These are phyloP conservation scores for Ctenicera cuprea DNA, from an alignment of 2,888 invertebrate species.

Conservation along the genomic window DNA sequence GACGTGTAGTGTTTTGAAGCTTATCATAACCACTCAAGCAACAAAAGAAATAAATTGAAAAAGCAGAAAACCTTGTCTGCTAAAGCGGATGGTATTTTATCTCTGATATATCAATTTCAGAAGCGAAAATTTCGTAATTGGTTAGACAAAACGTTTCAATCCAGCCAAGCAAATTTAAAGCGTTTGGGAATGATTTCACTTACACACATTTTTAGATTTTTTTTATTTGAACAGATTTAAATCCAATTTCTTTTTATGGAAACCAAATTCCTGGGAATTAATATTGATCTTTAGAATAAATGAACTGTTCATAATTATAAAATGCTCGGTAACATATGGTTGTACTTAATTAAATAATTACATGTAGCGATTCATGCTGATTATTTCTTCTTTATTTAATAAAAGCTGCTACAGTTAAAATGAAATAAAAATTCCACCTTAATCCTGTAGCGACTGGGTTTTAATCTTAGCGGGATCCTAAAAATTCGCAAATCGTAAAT, in stretches of 20 bases:
- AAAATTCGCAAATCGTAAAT: slow-evolving; percentile 37
- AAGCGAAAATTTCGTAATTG: slow-evolving; percentile 7
- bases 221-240: not conserved
- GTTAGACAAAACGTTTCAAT: slow-evolving; percentile 4
- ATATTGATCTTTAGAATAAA: no score
- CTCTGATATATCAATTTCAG: slow-evolving; percentile 14
- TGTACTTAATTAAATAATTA: not conserved
- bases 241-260: not conserved
- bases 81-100: not conserved
- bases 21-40: not conserved
- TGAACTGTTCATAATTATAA: no score
- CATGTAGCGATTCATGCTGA: not conserved
- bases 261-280: not conserved
- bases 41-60: slow-evolving; percentile 14
- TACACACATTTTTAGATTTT: not conserved
- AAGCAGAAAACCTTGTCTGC: not conserved
- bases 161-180: not conserved
- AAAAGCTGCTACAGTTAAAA: no score
- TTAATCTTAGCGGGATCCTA: slow-evolving; percentile 16
- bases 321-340: no score
- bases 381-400: no score
- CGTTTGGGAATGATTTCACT: not conserved
- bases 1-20: slow-evolving; percentile 9
- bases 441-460: slow-evolving; percentile 20
- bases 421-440: not conserved